phyloP scores from a whole-genome alignment of 2,888 invertebrate species.

The Gasteruption jaculator region DNA sequence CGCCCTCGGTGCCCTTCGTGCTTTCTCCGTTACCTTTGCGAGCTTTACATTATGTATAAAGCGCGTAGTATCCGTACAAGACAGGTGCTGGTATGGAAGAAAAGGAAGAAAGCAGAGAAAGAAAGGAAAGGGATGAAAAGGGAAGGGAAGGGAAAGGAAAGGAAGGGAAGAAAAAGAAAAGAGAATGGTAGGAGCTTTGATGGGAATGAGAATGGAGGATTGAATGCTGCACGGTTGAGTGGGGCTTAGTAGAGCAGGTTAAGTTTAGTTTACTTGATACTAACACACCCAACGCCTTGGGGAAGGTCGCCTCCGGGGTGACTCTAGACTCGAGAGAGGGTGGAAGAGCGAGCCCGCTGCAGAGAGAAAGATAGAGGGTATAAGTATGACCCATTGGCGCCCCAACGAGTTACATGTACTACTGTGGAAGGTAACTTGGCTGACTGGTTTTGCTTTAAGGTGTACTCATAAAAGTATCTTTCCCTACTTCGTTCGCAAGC shows the following conservation, averaged over 20 bases:
- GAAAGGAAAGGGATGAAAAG: not conserved
- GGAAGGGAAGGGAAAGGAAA: not conserved
- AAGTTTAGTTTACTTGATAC: slow-evolving; percentile 36
- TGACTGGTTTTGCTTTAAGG: too few species aligned
- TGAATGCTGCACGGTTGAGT: slow-evolving; percentile 24
- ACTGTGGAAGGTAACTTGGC: too few species aligned
- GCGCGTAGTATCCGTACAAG: slow-evolving; percentile 16
- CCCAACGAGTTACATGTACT: not conserved
- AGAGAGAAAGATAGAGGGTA: slow-evolving; percentile 6
- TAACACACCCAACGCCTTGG: slow-evolving; percentile 20
- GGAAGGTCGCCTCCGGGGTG: slow-evolving; percentile 18
- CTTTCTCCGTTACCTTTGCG: slow-evolving; percentile 1
- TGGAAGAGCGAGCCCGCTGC: slow-evolving; percentile 6
- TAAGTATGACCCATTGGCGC: slow-evolving; percentile 16
- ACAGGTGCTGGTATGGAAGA: not conserved
- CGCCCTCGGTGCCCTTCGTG: slow-evolving; percentile 2
- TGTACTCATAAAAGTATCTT: too few species aligned
- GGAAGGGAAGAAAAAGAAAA: slow-evolving; percentile 1
- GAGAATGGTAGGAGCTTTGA: slow-evolving; percentile 7
- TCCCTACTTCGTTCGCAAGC: too few species aligned
- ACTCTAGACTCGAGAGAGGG: too few species aligned
- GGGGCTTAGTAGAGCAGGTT: slow-evolving; percentile 30
- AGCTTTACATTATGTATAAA: slow-evolving; percentile 27
- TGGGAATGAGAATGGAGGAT: slow-evolving; percentile 24
- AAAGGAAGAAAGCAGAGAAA: slow-evolving; percentile 5